A percentile compares a stretch with the other conserved stretches of the same genome.
Conservation (phyloP, 1,140 invertebrate genomes). For the Neocloeon triangulifer region DNA sequence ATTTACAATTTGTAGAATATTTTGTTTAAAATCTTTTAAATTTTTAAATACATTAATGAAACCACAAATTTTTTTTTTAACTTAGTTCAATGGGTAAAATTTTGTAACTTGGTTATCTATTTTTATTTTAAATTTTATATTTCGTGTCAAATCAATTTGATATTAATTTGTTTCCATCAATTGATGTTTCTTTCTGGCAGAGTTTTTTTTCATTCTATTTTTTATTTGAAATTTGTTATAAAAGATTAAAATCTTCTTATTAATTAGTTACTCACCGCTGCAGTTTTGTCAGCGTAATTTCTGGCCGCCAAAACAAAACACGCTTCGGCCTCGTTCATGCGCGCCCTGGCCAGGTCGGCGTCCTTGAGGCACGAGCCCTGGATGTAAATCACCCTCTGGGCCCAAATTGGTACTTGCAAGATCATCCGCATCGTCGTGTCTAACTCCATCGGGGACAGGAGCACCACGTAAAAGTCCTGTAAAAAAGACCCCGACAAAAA, state of each 20-base stretch:
- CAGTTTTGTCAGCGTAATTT: slow-evolving; percentile 91
- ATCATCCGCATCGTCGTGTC: slow-evolving; percentile 96
- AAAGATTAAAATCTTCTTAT: not conserved
- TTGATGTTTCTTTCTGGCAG: no score
- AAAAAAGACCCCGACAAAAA: no score
- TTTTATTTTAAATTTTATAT: no score
- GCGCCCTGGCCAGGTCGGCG: slow-evolving; percentile 72
- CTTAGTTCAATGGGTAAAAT: no score
- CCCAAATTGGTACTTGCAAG: slow-evolving; percentile 93
- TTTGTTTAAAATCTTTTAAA: no score
- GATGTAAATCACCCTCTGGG: slow-evolving; percentile 91
- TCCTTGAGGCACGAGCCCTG: slow-evolving; percentile 89
- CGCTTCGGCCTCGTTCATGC: slow-evolving; percentile 91
- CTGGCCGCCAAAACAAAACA: slow-evolving; percentile 86
- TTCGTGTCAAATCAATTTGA: no score
- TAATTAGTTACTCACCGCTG: slow-evolving; percentile 37
- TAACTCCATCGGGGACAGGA: slow-evolving; percentile 90
- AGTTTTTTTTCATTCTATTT: no score
- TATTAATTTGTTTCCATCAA: no score
- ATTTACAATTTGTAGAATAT: no score
- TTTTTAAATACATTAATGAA: no score
- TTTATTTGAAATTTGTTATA: not conserved
- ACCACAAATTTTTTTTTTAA: no score
- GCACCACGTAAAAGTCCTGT: slow-evolving; percentile 88
- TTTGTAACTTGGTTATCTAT: no score